Evolutionary conservation across 2,113 vertebrate genomes (phyloP), one percentile per base, ranked within the genome.

Genomic region (Phycodurus eques): DNA sequence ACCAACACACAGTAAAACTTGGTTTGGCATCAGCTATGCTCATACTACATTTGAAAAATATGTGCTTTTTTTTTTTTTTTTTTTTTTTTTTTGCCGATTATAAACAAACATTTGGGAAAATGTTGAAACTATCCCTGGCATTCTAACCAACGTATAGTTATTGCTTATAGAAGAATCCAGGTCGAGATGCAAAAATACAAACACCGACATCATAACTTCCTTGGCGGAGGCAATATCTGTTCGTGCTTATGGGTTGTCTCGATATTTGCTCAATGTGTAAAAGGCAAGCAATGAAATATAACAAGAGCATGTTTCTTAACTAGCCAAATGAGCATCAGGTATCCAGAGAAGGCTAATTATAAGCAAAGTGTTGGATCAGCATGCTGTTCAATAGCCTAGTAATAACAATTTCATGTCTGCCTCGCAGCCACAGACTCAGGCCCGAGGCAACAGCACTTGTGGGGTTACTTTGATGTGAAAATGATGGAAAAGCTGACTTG

Each of bases 381-480:
- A 85, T 80, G 84, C 86, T 77, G 85, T 86, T 91, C 85, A 90
- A 78, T 83, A 80, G 91, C 86, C 88, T 87, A 80, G 90, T 92
- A 90, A 93, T 91, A 91, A 91, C 88, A 90, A 83, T 88, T 90
- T 90, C 86, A 90, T 91, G 91, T 92, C 80, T 89, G 86, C 90
- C 91, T 91, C 53, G 85, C 85, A 91, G 92, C 91, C 88, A 85
- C 82, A 60, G 78, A 83, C 85, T 83, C 84, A 80, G 78, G 88
- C 91, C 88, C 44, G 74, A 86, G 92, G 92, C 92, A 39, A 77
- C 79, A 67, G 70, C 83, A 88, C 83, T 87, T 84, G 78, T 87
- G 81, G 85, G 88, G 85, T 75, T 77, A 80, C 92, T 93, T 92
- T 92, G 91, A 93, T 91, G 90, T 91, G 75, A 89, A 89, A 88